Base-by-base conservation (phyloP, 2,113 vertebrate species). In the Festucalex cinctus region DNA sequence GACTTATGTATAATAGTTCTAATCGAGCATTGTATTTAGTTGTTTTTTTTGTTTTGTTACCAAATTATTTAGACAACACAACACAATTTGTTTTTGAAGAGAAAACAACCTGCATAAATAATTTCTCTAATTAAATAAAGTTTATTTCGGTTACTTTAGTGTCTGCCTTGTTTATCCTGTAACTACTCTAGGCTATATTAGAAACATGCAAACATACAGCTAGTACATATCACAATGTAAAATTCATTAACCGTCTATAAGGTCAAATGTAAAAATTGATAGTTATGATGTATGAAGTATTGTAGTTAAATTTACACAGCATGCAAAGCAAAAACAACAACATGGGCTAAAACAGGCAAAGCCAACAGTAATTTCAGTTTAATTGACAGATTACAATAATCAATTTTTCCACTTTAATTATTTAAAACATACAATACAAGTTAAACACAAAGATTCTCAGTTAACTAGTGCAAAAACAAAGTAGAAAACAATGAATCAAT, bases 381-480 rank as follows among this genome's bases (percentile, higher is more conserved):
- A 39, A 60, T 39, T 37, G 35, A n/a, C 6, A 13, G 36, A 61
- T 61, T 39, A 22, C 36, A 61, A 43, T n/a, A 41, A 17, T 5
- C 0, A 0, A 39, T 41, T 37, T 60, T 16, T 12, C n/a, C n/a
- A 41, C 2, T 61, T 61, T 22, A 41, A 61, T 13, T 16, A 36
- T 3, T 20, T 36, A 36, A 28, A 14, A 56, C 24, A 19, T 35
- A 61, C 20, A 7, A 19, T 35, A 61, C 20, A 7, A 76, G 66
- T 69, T 71, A n/a, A 76, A 80, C 74, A 68, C 54, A 75, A 39
- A 75, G 37, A 59, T 32, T 69, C 36, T 51, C 67, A 41, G 71
- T 51, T 41, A n/a, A 69, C 43, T 73, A 68, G 48, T 58, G 24
- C 20, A 17, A 22, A 49, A 9, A 49, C 9, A 20, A 63, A 70